Evolutionary conservation across 2,888 invertebrate genomes (phyloP).

Genomic region (Lasioglossum vierecki): DNA sequence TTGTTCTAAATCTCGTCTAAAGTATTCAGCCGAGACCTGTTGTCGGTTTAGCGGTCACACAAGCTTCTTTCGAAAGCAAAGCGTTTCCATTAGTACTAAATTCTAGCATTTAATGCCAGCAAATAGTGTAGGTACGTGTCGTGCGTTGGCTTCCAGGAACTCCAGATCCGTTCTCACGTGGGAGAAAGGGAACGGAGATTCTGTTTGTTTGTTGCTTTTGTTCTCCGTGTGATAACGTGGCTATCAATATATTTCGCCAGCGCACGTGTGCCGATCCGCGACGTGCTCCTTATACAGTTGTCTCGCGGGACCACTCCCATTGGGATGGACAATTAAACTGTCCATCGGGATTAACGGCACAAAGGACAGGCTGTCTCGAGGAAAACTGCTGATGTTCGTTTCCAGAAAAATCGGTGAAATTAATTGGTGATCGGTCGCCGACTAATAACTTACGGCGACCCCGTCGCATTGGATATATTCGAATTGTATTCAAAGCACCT

Average conservation of each 20-base stretch:
- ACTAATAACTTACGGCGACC: not conserved
- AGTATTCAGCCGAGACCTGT: constrained; percentile 9
- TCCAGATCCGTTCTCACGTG: constrained; percentile 37
- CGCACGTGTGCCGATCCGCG: constrained; percentile 57
- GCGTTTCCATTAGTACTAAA: constrained; percentile 58
- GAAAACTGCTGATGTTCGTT: constrained; percentile 15
- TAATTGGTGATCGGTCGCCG: constrained; percentile 13
- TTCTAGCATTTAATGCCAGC: constrained; percentile 46
- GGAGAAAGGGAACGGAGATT: constrained; percentile 31
- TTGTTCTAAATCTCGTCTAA: not conserved
- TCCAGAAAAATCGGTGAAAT: constrained; percentile 7
- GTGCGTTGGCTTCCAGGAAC: constrained; percentile 48
- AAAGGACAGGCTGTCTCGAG: constrained; percentile 8
- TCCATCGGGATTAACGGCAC: constrained; percentile 59
- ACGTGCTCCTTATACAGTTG: constrained; percentile 55
- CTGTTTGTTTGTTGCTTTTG: constrained; percentile 51
- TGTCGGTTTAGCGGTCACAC: not conserved
- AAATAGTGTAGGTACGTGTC: constrained; percentile 31
- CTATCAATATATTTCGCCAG: constrained; percentile 56
- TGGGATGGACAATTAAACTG: constrained; percentile 63
- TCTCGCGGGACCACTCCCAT: constrained; percentile 59
- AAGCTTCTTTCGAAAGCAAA: constrained; percentile 21
- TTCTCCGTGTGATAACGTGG: constrained; percentile 21
- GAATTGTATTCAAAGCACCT: constrained; percentile 6
- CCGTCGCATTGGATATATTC: not conserved